Base-by-base conservation (phyloP, 2,888 invertebrate genomes). In the Bombylius major region DNA sequence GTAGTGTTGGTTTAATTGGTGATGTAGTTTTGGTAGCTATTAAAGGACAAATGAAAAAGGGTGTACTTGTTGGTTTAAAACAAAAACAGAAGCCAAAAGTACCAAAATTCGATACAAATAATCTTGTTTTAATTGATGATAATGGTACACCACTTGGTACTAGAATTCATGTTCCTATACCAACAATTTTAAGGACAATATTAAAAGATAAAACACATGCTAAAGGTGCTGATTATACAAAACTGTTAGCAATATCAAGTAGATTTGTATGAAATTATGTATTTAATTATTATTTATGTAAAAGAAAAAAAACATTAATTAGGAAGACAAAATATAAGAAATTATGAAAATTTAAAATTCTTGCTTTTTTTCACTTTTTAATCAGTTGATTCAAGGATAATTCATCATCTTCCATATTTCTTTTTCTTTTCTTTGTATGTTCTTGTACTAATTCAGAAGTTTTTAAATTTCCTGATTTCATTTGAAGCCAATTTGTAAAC, bases 71-170 rank as follows among this genome's bases (percentile, higher is more conserved):
- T 4, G 97, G 97, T 0, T 76, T 91, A 51, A 91, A 88, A 68
- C 88, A 89, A 67, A 83, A 81, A 54, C 95, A 95, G 70, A 79
- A 80, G 56, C 73, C 84, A 0, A 86, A 87, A 71, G 79, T 92
- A 45, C 96, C 97, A 0, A 87, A 87, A 69, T 94, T 90, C 71
- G 97, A 98, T 71, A 89, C 87, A 66, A 98, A 98, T 70, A 99
- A 99, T 75, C 76, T 98, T 55, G 98, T 99, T 1, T 77, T 99
- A 0, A 87, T 99, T 47, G 96, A 98, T 67, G 95, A 98, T 66
- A 89, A 82, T 67, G 98, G 97, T 23, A 86, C 89, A 13, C 99
- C 99, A 0, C 74, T 97, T 5, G 99, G 99, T 23, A 99, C 92
- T 3, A 80, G 98, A 64, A 93, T 99, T 63, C 87, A 90, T 65